A percentile compares a stretch with the other conserved stretches of the same genome.
Conservation (phyloP, 2,797 vertebrate species). For the Brachymystax lenok region DNA sequence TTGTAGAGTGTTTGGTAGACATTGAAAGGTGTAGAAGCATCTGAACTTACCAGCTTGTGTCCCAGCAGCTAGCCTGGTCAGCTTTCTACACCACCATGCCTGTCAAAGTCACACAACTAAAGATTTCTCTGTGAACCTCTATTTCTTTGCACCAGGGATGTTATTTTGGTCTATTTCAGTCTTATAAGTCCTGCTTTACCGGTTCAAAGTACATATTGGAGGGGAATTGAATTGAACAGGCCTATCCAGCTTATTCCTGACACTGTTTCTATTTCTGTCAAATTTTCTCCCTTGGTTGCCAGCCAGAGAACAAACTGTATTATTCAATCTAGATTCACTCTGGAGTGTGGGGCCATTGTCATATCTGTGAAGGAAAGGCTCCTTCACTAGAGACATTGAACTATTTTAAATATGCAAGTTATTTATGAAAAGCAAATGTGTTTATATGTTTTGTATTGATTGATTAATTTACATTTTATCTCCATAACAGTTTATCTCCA, state of each 20-base stretch:
- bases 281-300: conserved; percentile 43
- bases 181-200: conserved; percentile 26
- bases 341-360: conserved; percentile 26
- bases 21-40: neutral
- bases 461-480: neutral
- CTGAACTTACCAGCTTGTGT: neutral
- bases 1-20: neutral
- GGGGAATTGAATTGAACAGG: conserved; percentile 34
- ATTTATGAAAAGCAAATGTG: neutral
- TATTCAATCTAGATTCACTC: conserved; percentile 57
- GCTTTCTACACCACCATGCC: neutral
- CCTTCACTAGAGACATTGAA: neutral
- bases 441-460: neutral
- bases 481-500: neutral
- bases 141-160: neutral
- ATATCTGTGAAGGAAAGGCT: neutral
- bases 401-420: neutral
- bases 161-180: conserved; percentile 10
- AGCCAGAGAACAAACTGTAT: conserved; percentile 55
- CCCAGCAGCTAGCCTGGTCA: neutral
- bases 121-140: neutral
- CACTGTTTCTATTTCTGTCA: conserved; percentile 64
- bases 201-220: conserved; percentile 43
- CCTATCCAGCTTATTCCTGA: conserved; percentile 46
- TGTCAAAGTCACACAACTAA: conserved; percentile 34